phyloP scores from a whole-genome alignment of 2,797 vertebrate genomes.

The Lophotriccus pileatus region DNA sequence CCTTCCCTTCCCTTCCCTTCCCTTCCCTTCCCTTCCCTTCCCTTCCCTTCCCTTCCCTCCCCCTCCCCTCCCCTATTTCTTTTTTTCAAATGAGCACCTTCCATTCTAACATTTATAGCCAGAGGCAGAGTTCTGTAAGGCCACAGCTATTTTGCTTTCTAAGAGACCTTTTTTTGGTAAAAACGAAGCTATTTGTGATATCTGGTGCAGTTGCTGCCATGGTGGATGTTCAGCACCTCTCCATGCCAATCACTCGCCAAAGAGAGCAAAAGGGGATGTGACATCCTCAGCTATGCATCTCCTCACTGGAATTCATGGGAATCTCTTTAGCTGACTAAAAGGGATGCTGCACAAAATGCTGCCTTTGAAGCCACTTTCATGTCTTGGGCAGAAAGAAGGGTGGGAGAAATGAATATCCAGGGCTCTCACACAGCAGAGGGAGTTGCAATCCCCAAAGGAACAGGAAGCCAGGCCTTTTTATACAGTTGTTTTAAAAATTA shows the following conservation, averaged over 20 bases:
- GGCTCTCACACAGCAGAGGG: conserved; percentile 24
- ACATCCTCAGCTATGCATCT: background rate
- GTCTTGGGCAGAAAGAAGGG: background rate
- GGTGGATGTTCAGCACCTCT: background rate
- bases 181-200: background rate
- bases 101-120: background rate
- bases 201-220: background rate
- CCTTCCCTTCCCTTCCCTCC: background rate
- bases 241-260: background rate
- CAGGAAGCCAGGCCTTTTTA: background rate
- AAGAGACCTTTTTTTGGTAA: background rate
- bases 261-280: background rate
- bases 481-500: conserved; percentile 4
- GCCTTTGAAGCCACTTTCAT: background rate
- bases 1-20: too few species aligned
- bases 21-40: too few species aligned
- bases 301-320: background rate
- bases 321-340: background rate
- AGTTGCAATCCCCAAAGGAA: conserved; percentile 11
- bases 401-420: conserved; percentile 13
- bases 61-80: too few species aligned
- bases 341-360: background rate
- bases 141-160: background rate
- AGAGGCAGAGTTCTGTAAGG: background rate
- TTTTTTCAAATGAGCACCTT: background rate